Conservation (phyloP, 2,888 invertebrate genomes). For the Psylliodes chrysocephalus region DNA sequence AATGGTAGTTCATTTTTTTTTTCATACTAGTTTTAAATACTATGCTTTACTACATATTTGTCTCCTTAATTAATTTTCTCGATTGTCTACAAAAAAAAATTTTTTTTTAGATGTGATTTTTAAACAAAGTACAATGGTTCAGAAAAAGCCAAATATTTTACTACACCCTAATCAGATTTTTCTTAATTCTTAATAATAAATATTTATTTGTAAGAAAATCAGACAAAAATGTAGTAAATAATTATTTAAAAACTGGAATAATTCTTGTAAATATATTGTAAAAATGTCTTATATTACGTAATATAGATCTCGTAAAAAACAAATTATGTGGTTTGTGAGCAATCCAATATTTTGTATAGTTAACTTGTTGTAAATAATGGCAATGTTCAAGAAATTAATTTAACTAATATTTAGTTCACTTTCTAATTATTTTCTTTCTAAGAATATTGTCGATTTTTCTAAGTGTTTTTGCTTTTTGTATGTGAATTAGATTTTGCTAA, state of each 20-base stretch:
- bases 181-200: no score
- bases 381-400: slow-evolving; percentile 43
- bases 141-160: no score
- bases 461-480: slow-evolving; percentile 48
- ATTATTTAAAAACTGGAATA: slow-evolving; percentile 8
- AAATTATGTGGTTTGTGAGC: slow-evolving; percentile 14
- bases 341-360: slow-evolving; percentile 38
- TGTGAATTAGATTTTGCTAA: slow-evolving; percentile 49
- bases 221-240: slow-evolving; percentile 1
- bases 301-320: slow-evolving; percentile 42
- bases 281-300: slow-evolving; percentile 38
- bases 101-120: no score
- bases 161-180: no score
- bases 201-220: no score
- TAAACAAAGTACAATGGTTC: no score
- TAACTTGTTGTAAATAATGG: slow-evolving; percentile 38
- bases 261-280: slow-evolving; percentile 42
- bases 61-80: no score
- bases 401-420: slow-evolving; percentile 51
- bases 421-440: slow-evolving; percentile 35
- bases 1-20: slow-evolving; percentile 12
- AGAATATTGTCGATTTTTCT: slow-evolving; percentile 49
- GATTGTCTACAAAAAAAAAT: no score
- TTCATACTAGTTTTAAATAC: no score
- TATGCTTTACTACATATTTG: no score